These are phyloP conservation scores for Microdon myrmicae DNA, from an alignment of 2,888 invertebrate species.

Conservation along the genomic window DNA sequence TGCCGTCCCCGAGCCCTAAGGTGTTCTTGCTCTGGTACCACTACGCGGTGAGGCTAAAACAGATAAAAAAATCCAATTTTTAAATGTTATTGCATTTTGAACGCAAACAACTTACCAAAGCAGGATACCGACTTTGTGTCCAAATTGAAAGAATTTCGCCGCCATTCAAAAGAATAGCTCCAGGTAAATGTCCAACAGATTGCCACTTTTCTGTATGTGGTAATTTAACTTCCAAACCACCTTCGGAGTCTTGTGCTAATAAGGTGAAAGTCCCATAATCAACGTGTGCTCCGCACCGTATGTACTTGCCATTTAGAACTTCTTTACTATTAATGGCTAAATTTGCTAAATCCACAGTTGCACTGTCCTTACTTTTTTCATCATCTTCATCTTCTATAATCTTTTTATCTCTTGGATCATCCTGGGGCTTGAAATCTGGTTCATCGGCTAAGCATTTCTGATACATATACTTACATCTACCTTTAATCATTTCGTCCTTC, in stretches of 20 bases:
- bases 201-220: slow-evolving; percentile 77
- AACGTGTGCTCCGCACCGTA: slow-evolving; percentile 77
- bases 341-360: slow-evolving; percentile 43
- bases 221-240: slow-evolving; percentile 74
- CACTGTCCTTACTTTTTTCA: slow-evolving; percentile 44
- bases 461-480: slow-evolving; percentile 66
- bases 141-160: slow-evolving; percentile 80
- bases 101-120: slow-evolving; percentile 69
- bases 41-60: slow-evolving; percentile 76
- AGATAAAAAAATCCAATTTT: slow-evolving; percentile 4
- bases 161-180: slow-evolving; percentile 79
- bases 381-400: slow-evolving; percentile 58
- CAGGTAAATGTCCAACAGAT: slow-evolving; percentile 79
- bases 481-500: slow-evolving; percentile 67
- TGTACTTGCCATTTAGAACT: slow-evolving; percentile 65
- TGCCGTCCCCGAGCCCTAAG: slow-evolving; percentile 75
- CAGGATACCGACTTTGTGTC: slow-evolving; percentile 77
- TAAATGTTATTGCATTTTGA: not conserved
- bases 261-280: slow-evolving; percentile 82
- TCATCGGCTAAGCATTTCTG: slow-evolving; percentile 64
- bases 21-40: slow-evolving; percentile 75
- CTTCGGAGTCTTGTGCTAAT: slow-evolving; percentile 78
- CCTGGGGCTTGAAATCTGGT: slow-evolving; percentile 65
- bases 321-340: slow-evolving; percentile 62
- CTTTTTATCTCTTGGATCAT: slow-evolving; percentile 57